Conservation (phyloP, 92 coral and sea anemone species). For the Actinostola sp. region DNA sequence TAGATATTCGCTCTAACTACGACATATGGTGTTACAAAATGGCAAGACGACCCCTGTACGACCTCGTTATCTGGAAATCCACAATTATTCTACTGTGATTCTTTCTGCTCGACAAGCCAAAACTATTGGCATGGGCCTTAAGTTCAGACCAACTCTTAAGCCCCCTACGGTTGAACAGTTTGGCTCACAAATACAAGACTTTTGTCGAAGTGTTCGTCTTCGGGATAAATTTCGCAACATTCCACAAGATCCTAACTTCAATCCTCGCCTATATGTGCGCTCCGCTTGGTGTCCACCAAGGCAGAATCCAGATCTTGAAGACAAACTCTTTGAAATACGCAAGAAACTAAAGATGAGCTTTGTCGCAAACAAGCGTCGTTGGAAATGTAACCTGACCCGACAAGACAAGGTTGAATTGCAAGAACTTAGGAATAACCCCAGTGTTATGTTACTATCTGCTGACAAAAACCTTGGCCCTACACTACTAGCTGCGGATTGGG, state of each 20-base stretch:
- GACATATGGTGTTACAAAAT: constrained; percentile 41
- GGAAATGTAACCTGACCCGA: too few species aligned
- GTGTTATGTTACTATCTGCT: neutral
- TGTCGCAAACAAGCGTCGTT: too few species aligned
- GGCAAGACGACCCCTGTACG: constrained; percentile 38
- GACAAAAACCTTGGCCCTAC: constrained; percentile 11
- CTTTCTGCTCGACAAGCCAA: constrained; percentile 36
- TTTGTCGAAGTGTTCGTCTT: constrained; percentile 34
- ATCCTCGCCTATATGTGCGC: constrained; percentile 8
- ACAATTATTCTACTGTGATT: constrained; percentile 17
- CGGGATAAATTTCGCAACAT: constrained; percentile 4
- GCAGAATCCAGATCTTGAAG: constrained; percentile 28
- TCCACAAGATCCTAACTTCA: constrained; percentile 25
- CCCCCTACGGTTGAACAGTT: constrained; percentile 49
- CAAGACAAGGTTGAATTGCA: too few species aligned
- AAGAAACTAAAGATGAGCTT: too few species aligned
- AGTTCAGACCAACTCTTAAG: constrained; percentile 54
- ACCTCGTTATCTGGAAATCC: constrained; percentile 44
- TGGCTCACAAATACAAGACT: constrained; percentile 47
- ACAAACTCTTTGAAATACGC: too few species aligned
- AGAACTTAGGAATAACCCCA: too few species aligned
- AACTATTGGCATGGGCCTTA: constrained; percentile 51
- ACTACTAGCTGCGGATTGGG: neutral
- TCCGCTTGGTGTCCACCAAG: constrained; percentile 24
- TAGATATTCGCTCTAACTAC: constrained; percentile 9